Evolutionary conservation across 2,797 vertebrate species (phyloP).

Genomic region (Betta splendens): DNA sequence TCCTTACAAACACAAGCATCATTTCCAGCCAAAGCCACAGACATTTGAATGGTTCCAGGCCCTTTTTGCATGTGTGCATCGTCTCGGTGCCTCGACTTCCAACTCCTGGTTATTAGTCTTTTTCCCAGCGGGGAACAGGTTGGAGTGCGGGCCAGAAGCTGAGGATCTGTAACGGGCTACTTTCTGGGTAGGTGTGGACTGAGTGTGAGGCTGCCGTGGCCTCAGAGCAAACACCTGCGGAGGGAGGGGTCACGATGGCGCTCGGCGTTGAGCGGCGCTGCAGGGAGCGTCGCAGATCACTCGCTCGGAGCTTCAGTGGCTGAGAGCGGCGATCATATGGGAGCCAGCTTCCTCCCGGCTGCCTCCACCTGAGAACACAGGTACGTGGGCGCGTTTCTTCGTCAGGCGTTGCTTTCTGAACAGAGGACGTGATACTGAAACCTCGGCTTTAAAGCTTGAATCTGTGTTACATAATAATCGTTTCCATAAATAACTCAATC

Average conservation of each 20-base stretch:
- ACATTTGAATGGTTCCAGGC: slow-evolving; percentile 78
- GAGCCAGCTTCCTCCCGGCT: slow-evolving; percentile 3
- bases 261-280: slow-evolving; percentile 46
- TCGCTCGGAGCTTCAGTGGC: slow-evolving; percentile 16
- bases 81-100: not conserved
- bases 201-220: slow-evolving; percentile 36
- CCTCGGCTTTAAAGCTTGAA: not conserved
- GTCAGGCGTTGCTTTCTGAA: not conserved
- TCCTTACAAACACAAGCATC: slow-evolving; percentile 32
- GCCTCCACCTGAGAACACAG: slow-evolving; percentile 20
- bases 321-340: slow-evolving; percentile 5
- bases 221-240: slow-evolving; percentile 38
- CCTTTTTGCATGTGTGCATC: slow-evolving; percentile 73
- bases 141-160: not conserved
- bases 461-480: no score
- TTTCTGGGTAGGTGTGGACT: slow-evolving; percentile 3
- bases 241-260: slow-evolving; percentile 67
- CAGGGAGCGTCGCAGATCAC: slow-evolving; percentile 36
- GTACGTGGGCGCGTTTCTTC: slow-evolving; percentile 46
- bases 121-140: not conserved
- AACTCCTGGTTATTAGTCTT: not conserved
- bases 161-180: slow-evolving; percentile 3
- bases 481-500: no score
- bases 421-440: not conserved
- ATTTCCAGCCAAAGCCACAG: slow-evolving; percentile 43